Percentiles rank a stretch among this genome's conserved stretches.
phyloP scores from a whole-genome alignment of 2,797 vertebrate genomes.

The Sebastes flavidus region DNA sequence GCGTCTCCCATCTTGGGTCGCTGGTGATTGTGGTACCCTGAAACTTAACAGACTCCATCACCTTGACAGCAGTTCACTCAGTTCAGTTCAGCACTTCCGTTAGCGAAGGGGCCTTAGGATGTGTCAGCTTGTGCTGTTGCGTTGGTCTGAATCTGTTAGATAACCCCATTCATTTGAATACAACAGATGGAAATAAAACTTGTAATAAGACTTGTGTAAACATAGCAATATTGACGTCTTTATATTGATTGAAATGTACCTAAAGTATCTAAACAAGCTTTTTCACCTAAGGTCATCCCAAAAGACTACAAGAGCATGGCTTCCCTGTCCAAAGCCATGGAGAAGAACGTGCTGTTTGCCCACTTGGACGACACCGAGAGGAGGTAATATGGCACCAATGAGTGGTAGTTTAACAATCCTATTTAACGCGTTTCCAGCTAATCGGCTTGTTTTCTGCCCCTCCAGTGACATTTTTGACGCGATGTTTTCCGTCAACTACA shows the following conservation, averaged over 20 bases:
- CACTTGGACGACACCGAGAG: conserved; percentile 93
- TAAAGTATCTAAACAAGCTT: not conserved
- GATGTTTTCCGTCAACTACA: conserved; percentile 93
- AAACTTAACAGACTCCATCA: too few species aligned
- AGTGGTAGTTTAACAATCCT: too few species aligned
- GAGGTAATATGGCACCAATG: conserved; percentile 77
- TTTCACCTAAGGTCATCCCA: conserved; percentile 87
- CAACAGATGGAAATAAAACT: not conserved
- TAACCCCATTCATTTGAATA: not conserved
- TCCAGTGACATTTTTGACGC: conserved; percentile 93
- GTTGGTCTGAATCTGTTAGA: not conserved
- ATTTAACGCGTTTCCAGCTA: not conserved
- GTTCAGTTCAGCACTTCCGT: too few species aligned
- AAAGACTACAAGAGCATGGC: conserved; percentile 97
- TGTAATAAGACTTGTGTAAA: not conserved
- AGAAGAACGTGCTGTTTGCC: conserved; percentile 93
- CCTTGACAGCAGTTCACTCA: too few species aligned
- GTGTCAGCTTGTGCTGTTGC: not conserved
- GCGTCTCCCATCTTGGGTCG: too few species aligned
- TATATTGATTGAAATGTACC: not conserved
- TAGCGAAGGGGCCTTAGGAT: too few species aligned
- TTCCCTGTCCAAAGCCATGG: conserved; percentile 92
- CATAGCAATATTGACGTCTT: not conserved
- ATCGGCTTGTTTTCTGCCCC: conserved; percentile 21
- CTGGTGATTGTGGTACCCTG: too few species aligned